Conservation (phyloP, 2,888 invertebrate species). For the Drosophila quasianomalipes region DNA sequence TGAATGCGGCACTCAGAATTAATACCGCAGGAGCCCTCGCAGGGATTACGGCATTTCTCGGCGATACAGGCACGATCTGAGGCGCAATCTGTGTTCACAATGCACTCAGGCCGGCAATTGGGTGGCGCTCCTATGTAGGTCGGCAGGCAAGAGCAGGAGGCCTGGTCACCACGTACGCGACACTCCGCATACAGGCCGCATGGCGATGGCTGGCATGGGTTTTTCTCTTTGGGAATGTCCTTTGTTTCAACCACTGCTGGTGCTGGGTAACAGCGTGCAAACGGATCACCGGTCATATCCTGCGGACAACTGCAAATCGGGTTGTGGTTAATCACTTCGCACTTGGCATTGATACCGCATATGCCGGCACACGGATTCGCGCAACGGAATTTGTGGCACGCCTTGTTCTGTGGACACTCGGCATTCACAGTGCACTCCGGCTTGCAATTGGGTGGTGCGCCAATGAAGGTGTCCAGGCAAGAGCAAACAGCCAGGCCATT, state of each 20-base stretch:
- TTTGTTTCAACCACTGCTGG: slow-evolving; percentile 70
- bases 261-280: slow-evolving; percentile 89
- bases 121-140: slow-evolving; percentile 90
- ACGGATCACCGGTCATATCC: slow-evolving; percentile 92
- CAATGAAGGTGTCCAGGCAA: slow-evolving; percentile 90
- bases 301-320: slow-evolving; percentile 92
- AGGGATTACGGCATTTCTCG: slow-evolving; percentile 90
- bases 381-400: slow-evolving; percentile 93
- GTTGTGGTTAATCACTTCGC: slow-evolving; percentile 92
- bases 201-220: slow-evolving; percentile 91
- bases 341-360: slow-evolving; percentile 91
- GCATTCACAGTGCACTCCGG: slow-evolving; percentile 94
- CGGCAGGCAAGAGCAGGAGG: slow-evolving; percentile 88
- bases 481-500: slow-evolving; percentile 92
- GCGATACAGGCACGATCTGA: slow-evolving; percentile 89
- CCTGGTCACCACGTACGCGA: slow-evolving; percentile 87
- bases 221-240: slow-evolving; percentile 79
- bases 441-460: slow-evolving; percentile 92
- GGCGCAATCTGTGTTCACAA: slow-evolving; percentile 88
- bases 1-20: slow-evolving; percentile 90
- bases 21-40: slow-evolving; percentile 90
- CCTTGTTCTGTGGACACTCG: slow-evolving; percentile 92
- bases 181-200: slow-evolving; percentile 91
- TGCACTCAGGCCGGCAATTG: slow-evolving; percentile 89
- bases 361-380: slow-evolving; percentile 93